These are phyloP conservation scores for Lucifuga dentata DNA, from an alignment of 2,113 vertebrate species.

Conservation along the genomic window DNA sequence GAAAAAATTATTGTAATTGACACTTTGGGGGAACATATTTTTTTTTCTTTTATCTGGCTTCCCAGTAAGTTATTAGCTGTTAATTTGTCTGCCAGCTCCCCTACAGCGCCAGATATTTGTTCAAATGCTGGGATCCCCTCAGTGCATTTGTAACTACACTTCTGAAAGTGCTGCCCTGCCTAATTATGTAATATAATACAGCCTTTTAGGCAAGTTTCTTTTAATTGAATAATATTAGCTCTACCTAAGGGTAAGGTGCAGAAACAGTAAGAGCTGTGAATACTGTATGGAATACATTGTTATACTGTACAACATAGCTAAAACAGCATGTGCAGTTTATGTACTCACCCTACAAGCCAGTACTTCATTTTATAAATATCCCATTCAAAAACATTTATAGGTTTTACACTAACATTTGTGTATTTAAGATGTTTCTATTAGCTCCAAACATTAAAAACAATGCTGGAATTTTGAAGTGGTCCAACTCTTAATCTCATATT, in stretches of 20 bases:
- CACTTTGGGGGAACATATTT: constrained; percentile 78
- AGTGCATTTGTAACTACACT: constrained; percentile 98
- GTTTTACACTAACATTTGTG: constrained; percentile 47
- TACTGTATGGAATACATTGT: constrained; percentile 30
- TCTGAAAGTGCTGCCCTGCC: constrained; percentile 93
- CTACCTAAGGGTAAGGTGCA: constrained; percentile 84
- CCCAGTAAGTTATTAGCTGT: constrained; percentile 98
- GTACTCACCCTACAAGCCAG: not conserved
- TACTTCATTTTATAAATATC: constrained; percentile 10
- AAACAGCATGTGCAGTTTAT: not conserved
- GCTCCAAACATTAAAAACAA: constrained; percentile 66
- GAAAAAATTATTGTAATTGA: constrained; percentile 84
- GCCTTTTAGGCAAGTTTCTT: constrained; percentile 93
- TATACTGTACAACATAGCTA: constrained; percentile 9
- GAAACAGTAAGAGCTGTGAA: constrained; percentile 42
- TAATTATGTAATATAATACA: constrained; percentile 99
- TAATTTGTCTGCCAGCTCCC: constrained; percentile 98
- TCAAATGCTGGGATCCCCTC: constrained; percentile 98
- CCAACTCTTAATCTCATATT: constrained; percentile 61
- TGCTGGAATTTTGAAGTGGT: constrained; percentile 68
- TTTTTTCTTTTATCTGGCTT: constrained; percentile 82
- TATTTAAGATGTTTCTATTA: constrained; percentile 59
- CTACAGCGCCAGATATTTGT: constrained; percentile 98
- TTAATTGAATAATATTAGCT: constrained; percentile 93
- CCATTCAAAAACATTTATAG: constrained; percentile 18